Percentiles rank a stretch among this genome's conserved stretches.
These are phyloP conservation scores for Channa argus DNA, from an alignment of 2,113 vertebrate genomes.

Conservation along the genomic window DNA sequence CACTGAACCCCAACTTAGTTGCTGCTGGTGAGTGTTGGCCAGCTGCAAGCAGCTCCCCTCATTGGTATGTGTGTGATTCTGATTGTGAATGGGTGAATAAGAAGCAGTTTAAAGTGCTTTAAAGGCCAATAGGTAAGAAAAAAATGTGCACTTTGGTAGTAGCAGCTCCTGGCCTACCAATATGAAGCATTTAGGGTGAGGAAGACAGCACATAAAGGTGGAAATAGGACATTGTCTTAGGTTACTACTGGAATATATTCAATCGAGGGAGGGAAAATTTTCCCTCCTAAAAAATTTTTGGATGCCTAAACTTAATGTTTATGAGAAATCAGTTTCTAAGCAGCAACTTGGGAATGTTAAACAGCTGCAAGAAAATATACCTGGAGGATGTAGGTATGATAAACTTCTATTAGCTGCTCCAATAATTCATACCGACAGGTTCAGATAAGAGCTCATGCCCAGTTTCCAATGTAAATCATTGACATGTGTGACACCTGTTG, in stretches of 20 bases:
- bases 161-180: no score
- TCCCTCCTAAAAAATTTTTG: background rate
- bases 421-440: conserved; percentile 70
- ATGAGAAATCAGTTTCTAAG: background rate
- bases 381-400: conserved; percentile 33
- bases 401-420: conserved; percentile 54
- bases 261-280: no score
- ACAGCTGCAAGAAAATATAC: background rate
- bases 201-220: no score
- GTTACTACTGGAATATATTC: background rate
- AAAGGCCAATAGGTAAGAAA: no score
- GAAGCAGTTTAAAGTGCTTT: no score
- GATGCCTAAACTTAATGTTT: conserved; percentile 30
- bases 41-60: no score
- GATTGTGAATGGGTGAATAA: no score
- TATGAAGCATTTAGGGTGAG: background rate
- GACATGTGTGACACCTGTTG: conserved; percentile 17
- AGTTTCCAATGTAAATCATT: conserved; percentile 60
- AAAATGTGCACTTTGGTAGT: no score
- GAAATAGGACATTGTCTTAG: background rate
- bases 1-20: no score
- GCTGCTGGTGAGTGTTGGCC: no score
- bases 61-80: no score
- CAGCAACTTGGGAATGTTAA: conserved; percentile 22
- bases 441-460: conserved; percentile 42